Evolutionary conservation across 2,888 invertebrate genomes (phyloP), one percentile per base, ranked within the genome.

Genomic region (Schrankia costaestrigalis): DNA sequence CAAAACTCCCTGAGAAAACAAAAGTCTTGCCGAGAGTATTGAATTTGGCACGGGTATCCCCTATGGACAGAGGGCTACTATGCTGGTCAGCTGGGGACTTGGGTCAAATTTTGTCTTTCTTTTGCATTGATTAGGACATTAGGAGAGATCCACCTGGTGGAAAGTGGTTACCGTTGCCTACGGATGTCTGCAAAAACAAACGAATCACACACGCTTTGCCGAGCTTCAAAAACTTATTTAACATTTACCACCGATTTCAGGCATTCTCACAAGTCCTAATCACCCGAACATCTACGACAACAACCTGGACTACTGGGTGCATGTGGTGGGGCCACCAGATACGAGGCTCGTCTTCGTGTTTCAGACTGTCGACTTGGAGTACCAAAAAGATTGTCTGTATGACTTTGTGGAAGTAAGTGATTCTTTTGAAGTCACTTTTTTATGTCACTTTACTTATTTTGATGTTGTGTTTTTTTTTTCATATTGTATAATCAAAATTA

Each of bases 311-410:
- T 93, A 93, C 71, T 91, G 91, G 78, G 90, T 92, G 23, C 90
- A 89, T 44, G 89, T 95, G 23, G 67, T 83, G n/a, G 93, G 92
- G 3, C 91, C 93, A 0, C 86, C 90, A 7, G 89, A 90, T 49
- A 91, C 92, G 0, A 84, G 94, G 30, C 85, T 95, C 3, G 90
- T 94, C 3, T 85, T 94, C 34, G 90, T 91, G 55, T 93, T 94
- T 68, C 86, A 90, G 26, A 87, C 88, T 51, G 87, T 95, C 28
- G 94, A 94, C 67, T 74, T 95, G 38, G 95, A 95, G 74, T 85
- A 90, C 33, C 95, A 95, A 77, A 88, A 90, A 39, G 92, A 94
- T 63, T 95, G 95, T 60, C 89, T 95, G 1, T 95, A 95, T 69
- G 95, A 95, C 73, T 94, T 90, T 68, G 89, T 95, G 22, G 92